Base-by-base conservation (phyloP, 2,888 invertebrate species). In the Meiosimyza decipiens region DNA sequence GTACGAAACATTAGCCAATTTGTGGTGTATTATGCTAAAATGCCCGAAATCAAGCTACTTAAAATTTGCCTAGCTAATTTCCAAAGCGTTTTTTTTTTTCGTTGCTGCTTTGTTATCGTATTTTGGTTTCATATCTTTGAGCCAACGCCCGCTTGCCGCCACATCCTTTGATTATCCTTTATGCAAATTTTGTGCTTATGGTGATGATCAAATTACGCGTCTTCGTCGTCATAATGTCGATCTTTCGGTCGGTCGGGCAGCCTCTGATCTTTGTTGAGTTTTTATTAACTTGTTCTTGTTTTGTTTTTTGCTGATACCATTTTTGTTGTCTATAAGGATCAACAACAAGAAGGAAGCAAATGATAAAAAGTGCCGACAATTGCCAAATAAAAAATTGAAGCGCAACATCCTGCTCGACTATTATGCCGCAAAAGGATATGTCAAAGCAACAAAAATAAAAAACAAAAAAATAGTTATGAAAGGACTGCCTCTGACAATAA, bases 351-450 rank as follows among this genome's bases (percentile, higher is more conserved):
- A 64, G 6, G 40, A 40, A 51, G 12, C 16, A 60, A 62, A 40
- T 62, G 63, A 70, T 70, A 22, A 70, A 70, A 70, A 54, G 63
- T 40, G 47, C 70, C 70, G 70, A 62, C 70, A 63, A 22, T 70
- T 70, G 55, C 15, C 63, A 22, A 54, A 70, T 9, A 40, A 40
- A 40, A 40, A 70, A 63, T 16, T 63, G 16, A 63, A 63, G 51
- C 22, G 70, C 49, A 70, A 63, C 70, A 70, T 70, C 70, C 70
- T 70, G 70, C 47, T 12, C 6, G 22, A 60, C 59, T 64, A 40
- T 40, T 40, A 40, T 40, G 40, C 50, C 50, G 47, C 40, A n/a
- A 50, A 15, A 50, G 51, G 28, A 22, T 9, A 64, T 18, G 33
- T 51, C 49, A 64, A 51, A 18, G n/a, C 13, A 18, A 28, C 49